Base-by-base conservation (phyloP, 2,113 vertebrate species). In the Hippopotamus amphibius region DNA sequence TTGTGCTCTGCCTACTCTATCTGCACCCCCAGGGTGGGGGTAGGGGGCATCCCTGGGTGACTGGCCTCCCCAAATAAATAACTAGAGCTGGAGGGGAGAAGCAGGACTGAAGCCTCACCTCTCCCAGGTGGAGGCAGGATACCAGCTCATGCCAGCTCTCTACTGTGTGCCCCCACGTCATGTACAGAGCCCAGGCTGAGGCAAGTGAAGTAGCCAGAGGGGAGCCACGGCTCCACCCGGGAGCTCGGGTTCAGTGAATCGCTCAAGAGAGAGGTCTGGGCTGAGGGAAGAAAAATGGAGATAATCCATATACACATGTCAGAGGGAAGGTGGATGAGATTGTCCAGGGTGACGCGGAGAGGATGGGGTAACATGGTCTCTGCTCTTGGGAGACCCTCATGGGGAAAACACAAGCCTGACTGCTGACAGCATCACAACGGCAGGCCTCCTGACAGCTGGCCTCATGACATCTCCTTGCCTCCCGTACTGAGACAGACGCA, bases 31-130 rank as follows among this genome's bases (percentile, higher is more conserved):
- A 50, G 16, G 4, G 10, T 14, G 16, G 19, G 15, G 59, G 16
- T 1, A 4, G 24, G 5, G 26, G 4, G 50, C 43, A 30, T 33
- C 55, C 22, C 33, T 37, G 14, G 61, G 53, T 85, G 86, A 71
- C 41, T 43, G 43, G 28, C 26, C 69, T 71, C 50, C 59, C 72
- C 41, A 21, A 16, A 21, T 33, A 90, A 66, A 69, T 2, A 84
- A n/a, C 57, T 69, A 88, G 72, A 80, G 76, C 41, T 66, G 28
- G 41, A 89, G 17, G 15, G 24, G 66, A 88, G 86, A 50, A 68
- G 43, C 57, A 14, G 48, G n/a, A 8, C 63, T 26, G 28, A 55
- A 33, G 37, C 83, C 63, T 77, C 14, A 24, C 17, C 28, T 89
- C 50, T 79, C 24, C 71, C 8, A 2, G 14, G 21, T 81, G 26